Conservation (phyloP, 2,797 vertebrate species). For the Crocidura indochinensis region DNA sequence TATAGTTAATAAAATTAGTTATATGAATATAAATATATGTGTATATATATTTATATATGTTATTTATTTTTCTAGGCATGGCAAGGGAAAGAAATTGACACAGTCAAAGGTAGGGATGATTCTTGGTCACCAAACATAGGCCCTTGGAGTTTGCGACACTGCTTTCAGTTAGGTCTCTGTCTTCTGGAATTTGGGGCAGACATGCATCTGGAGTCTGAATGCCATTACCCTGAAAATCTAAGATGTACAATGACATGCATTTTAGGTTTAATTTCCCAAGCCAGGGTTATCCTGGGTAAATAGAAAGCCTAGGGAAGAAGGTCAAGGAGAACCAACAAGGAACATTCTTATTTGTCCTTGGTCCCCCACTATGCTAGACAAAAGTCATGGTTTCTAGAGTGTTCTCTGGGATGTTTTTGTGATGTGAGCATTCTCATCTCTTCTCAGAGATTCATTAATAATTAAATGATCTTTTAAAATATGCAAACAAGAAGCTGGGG, state of each 20-base stretch:
- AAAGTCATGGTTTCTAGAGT: not conserved
- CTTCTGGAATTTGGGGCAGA: not conserved
- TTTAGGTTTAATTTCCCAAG: not conserved
- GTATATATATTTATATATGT: slow-evolving; percentile 42
- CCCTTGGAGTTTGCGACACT: not conserved
- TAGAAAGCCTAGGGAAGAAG: not conserved
- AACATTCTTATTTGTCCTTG: not conserved
- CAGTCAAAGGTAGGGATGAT: slow-evolving; percentile 63
- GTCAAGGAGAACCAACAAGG: not conserved
- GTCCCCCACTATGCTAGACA: not conserved
- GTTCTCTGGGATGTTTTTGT: too few relatives aligned
- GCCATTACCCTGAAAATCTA: not conserved
- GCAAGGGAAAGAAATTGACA: slow-evolving; percentile 86
- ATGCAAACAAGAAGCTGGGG: too few relatives aligned
- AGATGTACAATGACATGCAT: not conserved
- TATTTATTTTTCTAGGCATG: slow-evolving; percentile 78
- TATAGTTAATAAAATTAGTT: too few relatives aligned
- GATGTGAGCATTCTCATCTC: not conserved
- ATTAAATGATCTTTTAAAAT: not conserved
- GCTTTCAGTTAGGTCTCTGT: not conserved
- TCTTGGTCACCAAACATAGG: slow-evolving; percentile 67
- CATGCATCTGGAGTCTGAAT: not conserved
- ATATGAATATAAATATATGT: too few relatives aligned
- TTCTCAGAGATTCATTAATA: not conserved
- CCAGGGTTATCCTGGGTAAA: not conserved